Conservation (phyloP, 1,140 invertebrate species). For the Trichonephila inaurata region DNA sequence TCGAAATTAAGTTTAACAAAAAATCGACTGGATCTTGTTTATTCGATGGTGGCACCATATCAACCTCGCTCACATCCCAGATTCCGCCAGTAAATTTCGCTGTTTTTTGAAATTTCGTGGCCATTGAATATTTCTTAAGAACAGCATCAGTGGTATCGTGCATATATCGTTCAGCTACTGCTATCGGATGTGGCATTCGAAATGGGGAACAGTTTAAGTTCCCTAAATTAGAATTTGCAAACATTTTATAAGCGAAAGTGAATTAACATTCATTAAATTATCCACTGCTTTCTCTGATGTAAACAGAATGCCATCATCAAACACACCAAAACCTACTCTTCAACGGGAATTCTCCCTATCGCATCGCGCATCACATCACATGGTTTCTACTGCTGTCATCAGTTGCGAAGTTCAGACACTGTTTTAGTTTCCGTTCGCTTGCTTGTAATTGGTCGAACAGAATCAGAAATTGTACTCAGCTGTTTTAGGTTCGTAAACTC, state of each 20-base stretch:
- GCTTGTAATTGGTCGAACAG: background rate
- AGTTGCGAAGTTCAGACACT: background rate
- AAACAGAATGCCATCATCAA: background rate
- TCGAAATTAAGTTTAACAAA: background rate
- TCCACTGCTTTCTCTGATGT: background rate
- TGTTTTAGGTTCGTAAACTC: background rate
- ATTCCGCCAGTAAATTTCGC: background rate
- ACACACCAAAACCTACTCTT: background rate
- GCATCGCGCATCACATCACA: no score
- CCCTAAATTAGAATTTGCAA: background rate
- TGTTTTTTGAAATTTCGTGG: background rate
- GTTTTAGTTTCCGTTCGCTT: background rate
- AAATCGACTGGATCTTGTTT: background rate
- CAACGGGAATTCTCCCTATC: background rate
- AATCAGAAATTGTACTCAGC: background rate
- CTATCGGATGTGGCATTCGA: background rate
- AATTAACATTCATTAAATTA: background rate
- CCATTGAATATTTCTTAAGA: background rate
- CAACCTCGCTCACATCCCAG: background rate
- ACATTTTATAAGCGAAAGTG: background rate
- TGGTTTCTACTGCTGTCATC: background rate
- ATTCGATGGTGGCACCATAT: background rate
- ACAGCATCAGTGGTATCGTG: background rate
- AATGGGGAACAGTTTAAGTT: background rate
- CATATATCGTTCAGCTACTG: background rate